Evolutionary conservation across 1,140 invertebrate genomes (phyloP).

Genomic region (Drosophila nigromelanica): DNA sequence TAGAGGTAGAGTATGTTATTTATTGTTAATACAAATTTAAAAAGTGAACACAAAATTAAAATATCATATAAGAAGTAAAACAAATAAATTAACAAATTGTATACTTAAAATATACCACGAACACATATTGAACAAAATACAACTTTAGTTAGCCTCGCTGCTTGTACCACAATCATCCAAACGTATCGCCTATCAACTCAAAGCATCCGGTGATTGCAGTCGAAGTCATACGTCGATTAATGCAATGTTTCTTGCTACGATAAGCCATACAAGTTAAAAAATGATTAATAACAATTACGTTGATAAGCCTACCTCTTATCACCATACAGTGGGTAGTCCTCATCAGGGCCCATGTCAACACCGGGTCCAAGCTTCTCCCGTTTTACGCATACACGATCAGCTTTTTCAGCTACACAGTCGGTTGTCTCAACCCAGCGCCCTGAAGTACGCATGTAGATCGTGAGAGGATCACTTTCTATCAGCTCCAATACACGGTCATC

Average conservation of each 20-base stretch:
- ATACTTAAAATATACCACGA: no score
- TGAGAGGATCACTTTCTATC: conserved; percentile 39
- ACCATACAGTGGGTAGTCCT: conserved; percentile 53
- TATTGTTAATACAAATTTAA: no score
- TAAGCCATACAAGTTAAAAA: background rate
- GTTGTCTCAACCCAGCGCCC: conserved; percentile 24
- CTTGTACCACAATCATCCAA: no score
- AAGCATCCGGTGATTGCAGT: conserved; percentile 45
- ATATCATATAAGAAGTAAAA: no score
- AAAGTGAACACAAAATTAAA: no score
- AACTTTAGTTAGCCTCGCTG: no score
- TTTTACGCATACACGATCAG: conserved; percentile 18
- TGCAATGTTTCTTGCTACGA: conserved; percentile 46
- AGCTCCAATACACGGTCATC: conserved; percentile 43
- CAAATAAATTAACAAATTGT: no score
- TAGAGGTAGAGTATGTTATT: no score
- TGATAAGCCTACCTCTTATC: conserved; percentile 41
- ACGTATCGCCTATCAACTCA: no score
- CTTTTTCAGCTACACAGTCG: background rate
- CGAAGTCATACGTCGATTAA: conserved; percentile 12
- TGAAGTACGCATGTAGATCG: conserved; percentile 24
- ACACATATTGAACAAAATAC: no score
- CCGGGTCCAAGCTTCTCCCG: conserved; percentile 46
- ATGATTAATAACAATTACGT: no score
- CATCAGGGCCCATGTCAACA: conserved; percentile 39